A percentile compares a stretch with the other conserved stretches of the same genome.
These are phyloP conservation scores for Apis laboriosa DNA, from an alignment of 1,140 invertebrate species.

Conservation along the genomic window DNA sequence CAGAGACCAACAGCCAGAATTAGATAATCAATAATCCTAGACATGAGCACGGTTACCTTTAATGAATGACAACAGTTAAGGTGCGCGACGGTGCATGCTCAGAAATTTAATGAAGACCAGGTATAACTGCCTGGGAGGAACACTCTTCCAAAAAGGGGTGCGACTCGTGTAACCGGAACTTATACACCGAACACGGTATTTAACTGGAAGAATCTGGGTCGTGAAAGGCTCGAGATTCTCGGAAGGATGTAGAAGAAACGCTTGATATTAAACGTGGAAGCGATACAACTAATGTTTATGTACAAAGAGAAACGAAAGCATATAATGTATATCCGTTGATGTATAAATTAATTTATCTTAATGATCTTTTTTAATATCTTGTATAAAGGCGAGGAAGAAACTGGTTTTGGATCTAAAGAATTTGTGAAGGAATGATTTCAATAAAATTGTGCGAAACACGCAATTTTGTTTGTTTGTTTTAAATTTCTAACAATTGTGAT, in stretches of 20 bases:
- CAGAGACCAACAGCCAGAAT: background rate
- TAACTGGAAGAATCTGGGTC: conserved; percentile 28
- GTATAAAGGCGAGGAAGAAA: too few relatives aligned
- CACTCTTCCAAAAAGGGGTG: background rate
- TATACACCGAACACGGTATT: conserved; percentile 13
- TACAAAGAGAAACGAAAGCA: background rate
- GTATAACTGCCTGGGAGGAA: background rate
- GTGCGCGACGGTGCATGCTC: conserved; percentile 3
- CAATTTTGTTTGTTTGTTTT: too few relatives aligned
- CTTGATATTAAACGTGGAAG: background rate
- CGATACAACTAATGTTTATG: background rate
- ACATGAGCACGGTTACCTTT: conserved; percentile 8
- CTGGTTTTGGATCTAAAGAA: too few relatives aligned
- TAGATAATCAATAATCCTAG: conserved; percentile 10
- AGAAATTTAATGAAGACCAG: conserved; percentile 10
- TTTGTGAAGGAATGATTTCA: background rate
- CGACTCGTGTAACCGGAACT: conserved; percentile 13
- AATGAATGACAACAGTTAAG: conserved; percentile 26
- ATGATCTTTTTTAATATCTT: background rate
- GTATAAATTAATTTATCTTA: background rate
- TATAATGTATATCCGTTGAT: background rate
- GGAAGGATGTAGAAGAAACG: background rate
- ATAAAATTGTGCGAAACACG: background rate
- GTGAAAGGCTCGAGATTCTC: background rate
- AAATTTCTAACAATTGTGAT: too few relatives aligned